These are phyloP conservation scores for Drosophila merina DNA, from an alignment of 2,888 invertebrate species.

Conservation along the genomic window DNA sequence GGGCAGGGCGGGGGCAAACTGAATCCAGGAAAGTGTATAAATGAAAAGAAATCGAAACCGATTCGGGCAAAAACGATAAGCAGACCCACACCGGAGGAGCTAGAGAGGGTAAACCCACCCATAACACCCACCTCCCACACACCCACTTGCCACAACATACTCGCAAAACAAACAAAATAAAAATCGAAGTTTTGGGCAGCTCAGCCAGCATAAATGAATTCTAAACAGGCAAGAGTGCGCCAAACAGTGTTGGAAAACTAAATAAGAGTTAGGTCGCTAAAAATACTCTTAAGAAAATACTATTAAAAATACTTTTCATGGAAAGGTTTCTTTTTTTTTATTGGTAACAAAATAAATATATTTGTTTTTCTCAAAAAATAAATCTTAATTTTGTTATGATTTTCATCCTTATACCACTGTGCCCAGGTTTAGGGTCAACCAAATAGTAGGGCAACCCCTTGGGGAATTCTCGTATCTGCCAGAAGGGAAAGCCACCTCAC, in stretches of 20 bases:
- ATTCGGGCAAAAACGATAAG: slow-evolving; percentile 64
- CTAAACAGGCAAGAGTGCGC: slow-evolving; percentile 62
- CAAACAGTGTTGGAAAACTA: slow-evolving; percentile 22
- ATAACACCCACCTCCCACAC: slow-evolving; percentile 1
- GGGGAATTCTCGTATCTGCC: slow-evolving; percentile 28
- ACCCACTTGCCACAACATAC: slow-evolving; percentile 4
- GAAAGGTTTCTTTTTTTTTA: too few species aligned
- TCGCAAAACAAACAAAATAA: slow-evolving; percentile 6
- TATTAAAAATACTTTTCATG: too few species aligned
- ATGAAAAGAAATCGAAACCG: slow-evolving; percentile 80
- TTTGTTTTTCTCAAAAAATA: too few species aligned
- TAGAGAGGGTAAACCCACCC: background rate
- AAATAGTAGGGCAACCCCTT: slow-evolving; percentile 27
- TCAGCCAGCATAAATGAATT: slow-evolving; percentile 75
- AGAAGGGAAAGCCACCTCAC: slow-evolving; percentile 14
- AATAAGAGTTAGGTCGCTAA: background rate
- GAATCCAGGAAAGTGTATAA: slow-evolving; percentile 74
- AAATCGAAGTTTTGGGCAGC: slow-evolving; percentile 38
- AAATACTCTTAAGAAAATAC: too few species aligned
- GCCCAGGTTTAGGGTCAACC: background rate
- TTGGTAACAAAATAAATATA: too few species aligned
- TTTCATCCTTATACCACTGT: slow-evolving; percentile 23
- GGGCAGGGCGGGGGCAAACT: background rate
- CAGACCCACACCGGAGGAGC: slow-evolving; percentile 33
- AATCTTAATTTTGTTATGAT: too few species aligned